A percentile compares a stretch with the other conserved stretches of the same genome.
phyloP scores from a whole-genome alignment of 2,888 invertebrate species.

The Morpho helenor region DNA sequence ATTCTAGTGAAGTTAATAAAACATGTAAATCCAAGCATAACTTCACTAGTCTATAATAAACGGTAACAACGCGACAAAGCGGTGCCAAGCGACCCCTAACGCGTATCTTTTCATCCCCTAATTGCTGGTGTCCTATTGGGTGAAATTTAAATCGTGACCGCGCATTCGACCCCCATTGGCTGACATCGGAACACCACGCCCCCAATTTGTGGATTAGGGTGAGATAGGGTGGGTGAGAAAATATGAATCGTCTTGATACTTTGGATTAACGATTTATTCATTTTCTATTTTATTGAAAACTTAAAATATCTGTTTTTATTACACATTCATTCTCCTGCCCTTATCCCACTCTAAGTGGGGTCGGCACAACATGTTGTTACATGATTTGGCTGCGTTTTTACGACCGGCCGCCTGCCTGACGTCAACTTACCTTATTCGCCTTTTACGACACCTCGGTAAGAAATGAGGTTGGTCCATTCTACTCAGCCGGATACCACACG shows the following conservation, averaged over 20 bases:
- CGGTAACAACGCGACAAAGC: conserved; percentile 48
- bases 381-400: no score
- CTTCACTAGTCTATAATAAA: conserved; percentile 30
- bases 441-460: no score
- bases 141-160: conserved; percentile 38
- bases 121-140: conserved; percentile 59
- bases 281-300: neutral
- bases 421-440: no score
- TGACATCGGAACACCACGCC: conserved; percentile 37
- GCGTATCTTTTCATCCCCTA: conserved; percentile 63
- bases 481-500: no score
- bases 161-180: conserved; percentile 44
- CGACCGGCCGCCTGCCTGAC: no score
- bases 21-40: conserved; percentile 19
- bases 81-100: conserved; percentile 68
- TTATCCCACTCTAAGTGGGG: no score
- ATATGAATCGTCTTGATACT: conserved; percentile 43
- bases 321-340: no score
- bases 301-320: no score
- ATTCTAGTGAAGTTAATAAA: neutral
- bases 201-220: conserved; percentile 48
- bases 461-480: no score
- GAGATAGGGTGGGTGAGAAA: conserved; percentile 34
- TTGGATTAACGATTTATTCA: conserved; percentile 22
- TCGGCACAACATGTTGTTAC: no score